Conservation (phyloP, 2,113 vertebrate genomes). For the Gavialis gangeticus region DNA sequence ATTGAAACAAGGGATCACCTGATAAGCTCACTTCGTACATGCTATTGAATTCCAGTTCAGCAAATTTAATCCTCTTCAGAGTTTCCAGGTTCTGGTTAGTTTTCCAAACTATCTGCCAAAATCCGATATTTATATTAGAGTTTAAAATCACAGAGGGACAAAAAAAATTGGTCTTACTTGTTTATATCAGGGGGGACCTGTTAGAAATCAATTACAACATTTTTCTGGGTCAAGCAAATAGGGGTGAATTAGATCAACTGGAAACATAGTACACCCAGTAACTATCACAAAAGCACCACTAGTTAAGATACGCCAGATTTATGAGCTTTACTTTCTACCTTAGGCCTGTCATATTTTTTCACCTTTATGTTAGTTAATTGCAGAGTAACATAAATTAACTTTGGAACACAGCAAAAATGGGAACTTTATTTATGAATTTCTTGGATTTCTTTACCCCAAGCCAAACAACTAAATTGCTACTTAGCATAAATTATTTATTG, state of each 20-base stretch:
- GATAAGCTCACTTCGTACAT: background rate
- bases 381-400: conserved; percentile 88
- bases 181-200: conserved; percentile 34
- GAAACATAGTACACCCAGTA: conserved; percentile 65
- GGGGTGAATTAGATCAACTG: conserved; percentile 59
- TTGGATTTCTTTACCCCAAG: conserved; percentile 91
- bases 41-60: background rate
- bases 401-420: conserved; percentile 86
- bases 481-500: conserved; percentile 99
- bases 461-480: conserved; percentile 98
- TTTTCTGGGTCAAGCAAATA: conserved; percentile 62
- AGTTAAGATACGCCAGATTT: conserved; percentile 85
- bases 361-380: conserved; percentile 89
- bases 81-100: background rate
- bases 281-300: conserved; percentile 78
- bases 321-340: conserved; percentile 83
- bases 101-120: background rate
- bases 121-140: background rate
- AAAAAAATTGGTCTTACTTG: conserved; percentile 15
- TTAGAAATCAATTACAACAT: conserved; percentile 68
- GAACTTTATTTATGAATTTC: conserved; percentile 94
- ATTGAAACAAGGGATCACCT: background rate
- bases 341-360: conserved; percentile 87
- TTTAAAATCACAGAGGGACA: conserved; percentile 6
- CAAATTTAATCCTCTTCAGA: background rate